Conservation (phyloP, 1,140 invertebrate genomes). For the Leptinotarsa undecemlineata region DNA sequence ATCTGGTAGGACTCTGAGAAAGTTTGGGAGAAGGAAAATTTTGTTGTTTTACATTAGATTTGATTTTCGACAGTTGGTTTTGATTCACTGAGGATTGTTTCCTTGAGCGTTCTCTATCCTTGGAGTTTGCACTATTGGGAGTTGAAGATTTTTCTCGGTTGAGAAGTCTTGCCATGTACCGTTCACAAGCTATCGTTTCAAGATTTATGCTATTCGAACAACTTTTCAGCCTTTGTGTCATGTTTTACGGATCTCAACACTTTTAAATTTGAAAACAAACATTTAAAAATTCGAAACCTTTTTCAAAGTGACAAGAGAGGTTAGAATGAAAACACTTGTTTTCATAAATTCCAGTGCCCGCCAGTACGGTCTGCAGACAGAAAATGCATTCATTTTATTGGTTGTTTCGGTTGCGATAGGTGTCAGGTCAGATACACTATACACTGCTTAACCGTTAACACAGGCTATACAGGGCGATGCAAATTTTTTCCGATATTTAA, state of each 20-base stretch:
- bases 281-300: slow-evolving; percentile 14
- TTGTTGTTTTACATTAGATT: slow-evolving; percentile 30
- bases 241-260: slow-evolving; percentile 22
- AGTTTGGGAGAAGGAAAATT: slow-evolving; percentile 29
- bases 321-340: slow-evolving; percentile 33
- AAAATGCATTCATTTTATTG: neutral
- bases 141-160: slow-evolving; percentile 20
- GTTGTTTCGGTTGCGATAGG: neutral
- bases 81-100: neutral
- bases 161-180: slow-evolving; percentile 24
- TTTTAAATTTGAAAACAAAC: slow-evolving; percentile 32
- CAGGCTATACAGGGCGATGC: neutral
- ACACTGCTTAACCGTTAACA: neutral
- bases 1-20: slow-evolving; percentile 13
- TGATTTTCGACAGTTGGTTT: slow-evolving; percentile 24
- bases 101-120: slow-evolving; percentile 14
- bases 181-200: slow-evolving; percentile 26
- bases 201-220: slow-evolving; percentile 18
- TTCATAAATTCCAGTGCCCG: slow-evolving; percentile 29
- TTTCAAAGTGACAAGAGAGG: slow-evolving; percentile 29
- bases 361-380: slow-evolving; percentile 10
- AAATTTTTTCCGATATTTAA: neutral
- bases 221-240: slow-evolving; percentile 27
- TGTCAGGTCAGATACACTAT: neutral
- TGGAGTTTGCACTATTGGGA: neutral